Evolutionary conservation across 2,113 vertebrate species (phyloP).

Genomic region (Heterochromis multidens): DNA sequence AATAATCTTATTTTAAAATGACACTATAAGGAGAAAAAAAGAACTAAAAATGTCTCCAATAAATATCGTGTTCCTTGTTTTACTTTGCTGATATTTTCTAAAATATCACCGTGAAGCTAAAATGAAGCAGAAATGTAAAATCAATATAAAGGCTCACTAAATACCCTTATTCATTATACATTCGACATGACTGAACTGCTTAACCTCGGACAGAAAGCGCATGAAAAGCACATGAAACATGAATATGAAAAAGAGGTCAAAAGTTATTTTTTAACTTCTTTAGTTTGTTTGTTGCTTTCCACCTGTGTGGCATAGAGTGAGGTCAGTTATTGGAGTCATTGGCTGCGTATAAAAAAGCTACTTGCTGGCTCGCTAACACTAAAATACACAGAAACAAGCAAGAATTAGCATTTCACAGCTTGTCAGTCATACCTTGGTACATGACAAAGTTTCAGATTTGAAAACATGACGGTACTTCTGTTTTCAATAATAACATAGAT

Average conservation of each 20-base stretch:
- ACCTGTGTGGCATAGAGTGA: background rate
- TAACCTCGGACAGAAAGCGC: background rate
- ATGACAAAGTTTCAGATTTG: no score
- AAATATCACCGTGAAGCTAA: background rate
- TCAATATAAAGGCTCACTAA: no score
- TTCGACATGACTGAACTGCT: background rate
- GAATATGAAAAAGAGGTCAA: background rate
- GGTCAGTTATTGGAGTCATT: background rate
- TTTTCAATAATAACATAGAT: no score
- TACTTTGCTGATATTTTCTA: background rate
- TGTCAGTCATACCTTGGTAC: background rate
- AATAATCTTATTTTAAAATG: background rate
- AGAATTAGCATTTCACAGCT: background rate
- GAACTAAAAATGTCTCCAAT: background rate
- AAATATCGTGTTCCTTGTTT: background rate
- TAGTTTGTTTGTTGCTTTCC: background rate
- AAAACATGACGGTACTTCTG: no score
- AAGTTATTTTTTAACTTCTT: background rate
- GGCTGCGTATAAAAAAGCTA: background rate
- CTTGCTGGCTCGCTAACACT: background rate
- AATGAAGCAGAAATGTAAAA: background rate
- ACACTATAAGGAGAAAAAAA: background rate
- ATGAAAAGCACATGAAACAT: background rate
- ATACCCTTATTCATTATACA: no score
- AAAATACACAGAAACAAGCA: background rate